Evolutionary conservation across 2,113 vertebrate species (phyloP).

Genomic region (Eptesicus fuscus): DNA sequence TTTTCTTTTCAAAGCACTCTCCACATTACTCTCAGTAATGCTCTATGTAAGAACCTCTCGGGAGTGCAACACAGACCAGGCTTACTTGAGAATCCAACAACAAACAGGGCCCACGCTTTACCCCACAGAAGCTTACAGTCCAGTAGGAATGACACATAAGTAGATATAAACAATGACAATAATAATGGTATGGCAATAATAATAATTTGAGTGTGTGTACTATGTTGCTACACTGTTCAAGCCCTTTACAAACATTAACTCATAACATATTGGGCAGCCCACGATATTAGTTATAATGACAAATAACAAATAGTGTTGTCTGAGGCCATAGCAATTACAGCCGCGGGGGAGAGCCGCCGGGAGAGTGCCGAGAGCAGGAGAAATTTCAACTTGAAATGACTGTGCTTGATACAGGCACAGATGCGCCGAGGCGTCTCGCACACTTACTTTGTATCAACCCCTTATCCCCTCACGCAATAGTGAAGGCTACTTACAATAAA

Average conservation of each 20-base stretch:
- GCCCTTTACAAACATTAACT: neutral
- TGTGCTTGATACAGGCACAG: neutral
- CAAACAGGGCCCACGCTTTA: neutral
- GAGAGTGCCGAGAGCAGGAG: neutral
- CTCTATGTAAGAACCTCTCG: neutral
- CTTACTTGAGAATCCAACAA: neutral
- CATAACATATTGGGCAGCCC: neutral
- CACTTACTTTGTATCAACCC: neutral
- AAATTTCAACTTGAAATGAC: neutral
- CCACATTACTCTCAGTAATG: neutral
- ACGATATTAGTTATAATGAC: neutral
- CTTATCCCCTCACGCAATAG: neutral
- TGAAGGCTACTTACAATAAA: neutral
- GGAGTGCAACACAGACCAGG: neutral
- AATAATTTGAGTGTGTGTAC: neutral
- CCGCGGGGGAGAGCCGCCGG: neutral
- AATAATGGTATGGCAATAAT: neutral
- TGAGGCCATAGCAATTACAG: neutral
- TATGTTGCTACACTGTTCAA: neutral
- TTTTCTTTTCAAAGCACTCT: neutral
- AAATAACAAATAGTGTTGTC: neutral
- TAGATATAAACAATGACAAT: neutral
- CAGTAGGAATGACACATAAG: neutral
- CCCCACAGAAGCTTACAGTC: neutral
- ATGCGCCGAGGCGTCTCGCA: neutral